Evolutionary conservation across 1,140 invertebrate species (phyloP), one percentile per base, ranked within the genome.

Genomic region (Dendroctonus valens): DNA sequence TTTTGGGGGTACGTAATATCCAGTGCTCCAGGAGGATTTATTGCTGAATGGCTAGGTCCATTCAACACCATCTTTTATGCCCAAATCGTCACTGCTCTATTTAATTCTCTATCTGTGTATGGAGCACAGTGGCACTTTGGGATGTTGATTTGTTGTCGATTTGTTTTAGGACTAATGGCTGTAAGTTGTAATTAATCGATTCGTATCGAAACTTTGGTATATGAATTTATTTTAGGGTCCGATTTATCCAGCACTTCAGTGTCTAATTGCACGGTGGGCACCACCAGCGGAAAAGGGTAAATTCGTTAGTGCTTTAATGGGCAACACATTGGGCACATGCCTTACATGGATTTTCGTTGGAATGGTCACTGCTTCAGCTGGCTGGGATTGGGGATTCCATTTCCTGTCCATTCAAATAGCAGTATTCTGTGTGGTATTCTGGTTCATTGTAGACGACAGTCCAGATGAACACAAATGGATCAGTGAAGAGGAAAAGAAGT

Each of bases 381-480:
- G 90, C 15, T 93, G 90, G 90, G 83, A 83, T 41, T 84, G 84
- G 72, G 86, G 88, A 2, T 92, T 89, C 76, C 91, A 91, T 65
- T 91, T 91, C 65, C 79, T 88, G 86, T 75, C 81, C 79, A 8
- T 82, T 87, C 11, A 85, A 84, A 57, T 66, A 86, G 0, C 55
- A 86, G 78, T 85, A 81, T 62, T 72, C 78, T 67, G 63, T 52
- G 3, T 67, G 0, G 44, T 71, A 46, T 71, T 71, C 44, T 71
- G 60, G 72, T 78, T 81, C 49, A 72, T 90, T 14, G 85, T 89
- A 4, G 83, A 85, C 14, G 88, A 91, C 73, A 84, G 86, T 3
- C 94, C 94, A 0, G 83, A 85, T 0, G 69, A 80, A 41, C 92
- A 96, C 79, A 88, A 85, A 11, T 82, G 84, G 2, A 96, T 96